A percentile compares a stretch with the other conserved stretches of the same genome.
phyloP scores from a whole-genome alignment of 1,140 invertebrate species.

The Apocrypta bakeri region DNA sequence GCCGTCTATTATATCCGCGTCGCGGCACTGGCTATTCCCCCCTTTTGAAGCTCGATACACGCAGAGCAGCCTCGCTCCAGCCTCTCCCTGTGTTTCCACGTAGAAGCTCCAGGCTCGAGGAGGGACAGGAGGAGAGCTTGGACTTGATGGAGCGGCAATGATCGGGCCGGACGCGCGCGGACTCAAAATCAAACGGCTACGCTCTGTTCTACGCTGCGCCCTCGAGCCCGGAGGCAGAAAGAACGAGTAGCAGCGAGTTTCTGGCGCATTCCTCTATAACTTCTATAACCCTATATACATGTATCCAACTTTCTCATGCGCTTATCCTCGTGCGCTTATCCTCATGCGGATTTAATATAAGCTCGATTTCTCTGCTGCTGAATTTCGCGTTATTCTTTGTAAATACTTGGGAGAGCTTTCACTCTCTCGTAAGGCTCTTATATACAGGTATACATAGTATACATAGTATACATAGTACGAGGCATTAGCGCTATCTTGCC shows the following conservation, averaged over 20 bases:
- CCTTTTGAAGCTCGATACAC: background rate
- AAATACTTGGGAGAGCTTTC: background rate
- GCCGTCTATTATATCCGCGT: background rate
- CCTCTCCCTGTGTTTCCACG: background rate
- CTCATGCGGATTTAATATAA: background rate
- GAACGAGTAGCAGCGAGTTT: background rate
- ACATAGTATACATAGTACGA: too few species aligned
- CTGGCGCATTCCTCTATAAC: background rate
- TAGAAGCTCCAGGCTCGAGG: too few species aligned
- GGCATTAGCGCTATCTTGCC: too few species aligned
- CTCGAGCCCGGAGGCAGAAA: background rate
- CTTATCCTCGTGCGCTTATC: constrained; percentile 1
- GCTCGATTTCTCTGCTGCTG: background rate
- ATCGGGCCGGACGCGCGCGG: background rate
- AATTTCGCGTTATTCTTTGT: background rate
- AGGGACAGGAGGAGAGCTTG: background rate
- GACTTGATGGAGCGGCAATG: background rate
- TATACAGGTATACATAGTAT: too few species aligned
- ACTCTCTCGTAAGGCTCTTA: too few species aligned
- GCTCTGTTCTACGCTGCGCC: too few species aligned
- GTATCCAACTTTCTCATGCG: background rate
- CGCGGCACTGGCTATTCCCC: background rate
- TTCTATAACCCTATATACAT: background rate
- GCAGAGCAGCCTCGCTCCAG: too few species aligned
- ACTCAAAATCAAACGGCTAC: background rate